Evolutionary conservation across 2,888 invertebrate species (phyloP), one percentile per base, ranked within the genome.

Genomic region (Vannuccia rotundouncinata): DNA sequence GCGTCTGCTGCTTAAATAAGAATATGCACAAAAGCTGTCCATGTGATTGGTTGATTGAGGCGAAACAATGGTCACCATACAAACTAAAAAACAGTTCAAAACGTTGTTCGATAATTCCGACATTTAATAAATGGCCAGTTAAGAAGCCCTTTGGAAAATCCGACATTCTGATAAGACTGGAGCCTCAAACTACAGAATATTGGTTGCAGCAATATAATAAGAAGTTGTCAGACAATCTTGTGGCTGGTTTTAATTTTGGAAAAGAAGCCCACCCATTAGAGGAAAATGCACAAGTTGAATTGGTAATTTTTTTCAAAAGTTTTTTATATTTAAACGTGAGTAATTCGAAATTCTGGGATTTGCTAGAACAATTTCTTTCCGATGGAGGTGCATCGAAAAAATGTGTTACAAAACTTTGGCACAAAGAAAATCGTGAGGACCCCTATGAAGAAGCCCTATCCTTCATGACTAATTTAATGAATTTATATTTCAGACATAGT

Each of bases 1-100:
- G 78, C 5, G 25, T 25, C 1, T 28, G 78, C 17, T 78, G 78
- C 60, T 59, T 78, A 60, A 78, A 78, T 66, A 13, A 17, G 10
- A 60, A 27, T 59, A 25, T 78, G 1, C 60, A 78, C 30, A 1
- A 59, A 10, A 59, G 25, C 27, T 78, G 27, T 25, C 10, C 25
- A n/a, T 78, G 78, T 28, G 22, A 73, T 25, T n/a, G n/a, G 17
- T 10, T 17, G 22, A 74, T 29, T 60, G 0, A 25, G 1, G 17
- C 17, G 1, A 25, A 30, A 28, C n/a, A 59, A 5, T 78, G 78
- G 78, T 17, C 2, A 27, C 2, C 66, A n/a, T 66, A 22, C 22
- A 66, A 22, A 66, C 10, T 22, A 27, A 5, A 66, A 66, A 22
- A n/a, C 2, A 66, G 25, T 66, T 66, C 66, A 5, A 2, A 66